phyloP scores from a whole-genome alignment of 2,113 vertebrate species.

The Acanthochromis polyacanthus region DNA sequence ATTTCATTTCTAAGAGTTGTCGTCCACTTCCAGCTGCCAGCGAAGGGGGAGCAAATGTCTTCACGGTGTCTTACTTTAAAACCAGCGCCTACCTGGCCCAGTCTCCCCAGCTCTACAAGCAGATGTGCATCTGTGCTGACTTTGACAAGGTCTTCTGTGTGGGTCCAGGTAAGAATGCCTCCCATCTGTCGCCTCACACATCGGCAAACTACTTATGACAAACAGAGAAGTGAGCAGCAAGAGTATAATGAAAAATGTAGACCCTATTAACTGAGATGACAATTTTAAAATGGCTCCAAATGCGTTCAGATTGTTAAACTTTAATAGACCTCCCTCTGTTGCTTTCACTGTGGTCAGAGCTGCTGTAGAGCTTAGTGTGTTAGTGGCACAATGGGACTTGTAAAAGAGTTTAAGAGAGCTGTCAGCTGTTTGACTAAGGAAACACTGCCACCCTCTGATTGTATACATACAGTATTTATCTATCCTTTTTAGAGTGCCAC shows the following conservation, averaged over 20 bases:
- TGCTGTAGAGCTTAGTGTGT: slow-evolving; percentile 27
- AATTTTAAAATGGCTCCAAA: slow-evolving; percentile 45
- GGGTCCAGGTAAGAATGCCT: slow-evolving; percentile 91
- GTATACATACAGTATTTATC: neutral
- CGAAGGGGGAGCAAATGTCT: slow-evolving; percentile 98
- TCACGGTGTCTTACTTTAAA: slow-evolving; percentile 99
- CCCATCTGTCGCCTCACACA: slow-evolving; percentile 2
- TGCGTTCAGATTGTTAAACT: slow-evolving; percentile 45
- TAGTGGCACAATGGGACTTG: slow-evolving; percentile 49
- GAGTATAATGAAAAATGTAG: slow-evolving; percentile 34
- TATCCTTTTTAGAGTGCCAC: neutral
- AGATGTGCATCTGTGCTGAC: slow-evolving; percentile 99
- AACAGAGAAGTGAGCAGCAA: slow-evolving; percentile 9
- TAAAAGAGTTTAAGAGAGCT: slow-evolving; percentile 46
- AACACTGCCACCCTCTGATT: slow-evolving; percentile 64
- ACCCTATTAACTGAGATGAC: slow-evolving; percentile 38
- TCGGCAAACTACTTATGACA: neutral
- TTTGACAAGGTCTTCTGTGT: slow-evolving; percentile 99
- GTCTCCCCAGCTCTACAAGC: slow-evolving; percentile 98
- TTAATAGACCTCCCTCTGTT: slow-evolving; percentile 51
- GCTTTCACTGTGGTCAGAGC: slow-evolving; percentile 31
- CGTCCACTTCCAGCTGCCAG: slow-evolving; percentile 91
- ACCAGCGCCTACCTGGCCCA: slow-evolving; percentile 98
- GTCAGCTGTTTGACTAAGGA: slow-evolving; percentile 20
- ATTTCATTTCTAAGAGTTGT: slow-evolving; percentile 17